phyloP scores from a whole-genome alignment of 2,888 invertebrate genomes.

The Schizaphis graminum region DNA sequence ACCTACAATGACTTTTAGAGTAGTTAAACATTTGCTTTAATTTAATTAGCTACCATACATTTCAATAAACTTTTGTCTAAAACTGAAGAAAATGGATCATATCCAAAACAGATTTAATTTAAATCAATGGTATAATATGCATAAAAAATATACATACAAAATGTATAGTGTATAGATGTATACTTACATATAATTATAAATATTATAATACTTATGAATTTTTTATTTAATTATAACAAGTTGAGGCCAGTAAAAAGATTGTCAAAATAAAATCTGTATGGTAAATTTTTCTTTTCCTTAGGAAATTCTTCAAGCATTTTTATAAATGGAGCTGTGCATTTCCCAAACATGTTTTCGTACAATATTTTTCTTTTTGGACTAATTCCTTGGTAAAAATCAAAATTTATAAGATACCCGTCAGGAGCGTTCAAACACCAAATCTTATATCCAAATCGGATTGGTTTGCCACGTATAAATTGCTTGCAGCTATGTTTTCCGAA shows the following conservation, averaged over 20 bases:
- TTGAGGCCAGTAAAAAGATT: conserved; percentile 69
- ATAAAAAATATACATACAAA: no score
- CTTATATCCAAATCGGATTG: conserved; percentile 70
- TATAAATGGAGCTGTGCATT: conserved; percentile 11
- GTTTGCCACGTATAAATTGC: conserved; percentile 69
- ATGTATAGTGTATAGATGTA: no score
- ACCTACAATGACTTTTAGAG: no score
- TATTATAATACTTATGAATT: no score
- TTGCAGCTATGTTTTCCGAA: conserved; percentile 33
- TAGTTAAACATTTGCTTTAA: no score
- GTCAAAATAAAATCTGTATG: conserved; percentile 68
- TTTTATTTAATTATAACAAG: no score
- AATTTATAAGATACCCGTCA: conserved; percentile 70
- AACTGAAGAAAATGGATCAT: no score
- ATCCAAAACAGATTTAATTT: no score
- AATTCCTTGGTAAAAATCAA: conserved; percentile 69
- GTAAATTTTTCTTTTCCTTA: conserved; percentile 65
- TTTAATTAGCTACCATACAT: no score
- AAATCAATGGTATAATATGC: no score
- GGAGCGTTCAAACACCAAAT: conserved; percentile 69
- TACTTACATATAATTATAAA: no score
- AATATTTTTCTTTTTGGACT: background rate
- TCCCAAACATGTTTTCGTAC: conserved; percentile 9
- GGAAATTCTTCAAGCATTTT: conserved; percentile 67
- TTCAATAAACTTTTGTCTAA: no score